phyloP scores from a whole-genome alignment of 2,888 invertebrate species.

The Macrosiphum euphorbiae region DNA sequence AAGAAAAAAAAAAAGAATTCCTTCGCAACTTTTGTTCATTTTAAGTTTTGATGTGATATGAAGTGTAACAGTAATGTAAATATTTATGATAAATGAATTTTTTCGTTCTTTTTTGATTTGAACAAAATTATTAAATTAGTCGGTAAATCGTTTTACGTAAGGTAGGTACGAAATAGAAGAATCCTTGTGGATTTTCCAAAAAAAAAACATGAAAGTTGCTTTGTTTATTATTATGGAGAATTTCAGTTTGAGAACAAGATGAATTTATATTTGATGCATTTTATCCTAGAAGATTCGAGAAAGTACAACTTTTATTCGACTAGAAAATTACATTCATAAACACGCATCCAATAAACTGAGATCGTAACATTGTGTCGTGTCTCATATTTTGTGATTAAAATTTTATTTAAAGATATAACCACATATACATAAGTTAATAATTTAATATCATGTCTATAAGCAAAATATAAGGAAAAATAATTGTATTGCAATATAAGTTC shows the following conservation, averaged over 20 bases:
- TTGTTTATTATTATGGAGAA: background rate
- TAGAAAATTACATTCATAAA: background rate
- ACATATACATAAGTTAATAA: background rate
- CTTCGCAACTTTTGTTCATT: background rate
- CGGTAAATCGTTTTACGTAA: background rate
- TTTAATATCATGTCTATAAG: background rate
- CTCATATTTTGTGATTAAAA: background rate
- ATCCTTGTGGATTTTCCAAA: background rate
- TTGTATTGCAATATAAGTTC: background rate
- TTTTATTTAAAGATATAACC: background rate
- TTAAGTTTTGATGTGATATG: background rate
- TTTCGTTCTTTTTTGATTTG: background rate
- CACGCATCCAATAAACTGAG: background rate
- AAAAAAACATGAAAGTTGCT: background rate
- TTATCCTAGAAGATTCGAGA: background rate
- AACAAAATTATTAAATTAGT: slow-evolving; percentile 30
- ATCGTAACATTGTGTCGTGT: no score
- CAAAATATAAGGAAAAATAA: background rate
- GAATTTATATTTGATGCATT: background rate
- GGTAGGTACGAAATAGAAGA: background rate
- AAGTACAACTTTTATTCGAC: background rate
- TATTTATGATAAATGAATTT: background rate
- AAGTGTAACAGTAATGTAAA: background rate
- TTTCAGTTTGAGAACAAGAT: background rate
- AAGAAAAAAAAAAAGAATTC: background rate